phyloP scores from a whole-genome alignment of 2,888 invertebrate species.

The Cryptus viduatorius region DNA sequence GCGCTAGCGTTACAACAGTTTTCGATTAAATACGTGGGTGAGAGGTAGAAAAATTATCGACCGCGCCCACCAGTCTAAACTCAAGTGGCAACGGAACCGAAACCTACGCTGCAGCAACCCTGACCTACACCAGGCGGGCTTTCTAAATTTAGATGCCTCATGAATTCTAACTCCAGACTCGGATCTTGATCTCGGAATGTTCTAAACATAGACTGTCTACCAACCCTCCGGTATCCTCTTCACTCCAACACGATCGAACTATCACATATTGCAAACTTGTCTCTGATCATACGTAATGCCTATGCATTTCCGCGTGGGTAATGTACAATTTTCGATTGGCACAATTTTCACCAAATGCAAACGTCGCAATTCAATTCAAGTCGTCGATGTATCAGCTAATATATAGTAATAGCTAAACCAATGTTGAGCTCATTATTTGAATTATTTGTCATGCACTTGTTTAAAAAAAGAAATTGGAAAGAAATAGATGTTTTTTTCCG shows the following conservation, averaged over 20 bases:
- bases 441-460: no score
- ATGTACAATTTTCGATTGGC: no score
- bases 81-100: neutral
- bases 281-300: neutral
- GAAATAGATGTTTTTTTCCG: neutral
- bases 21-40: neutral
- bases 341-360: no score
- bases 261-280: neutral
- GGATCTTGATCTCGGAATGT: constrained; percentile 10
- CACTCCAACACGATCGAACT: neutral
- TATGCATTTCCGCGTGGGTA: neutral
- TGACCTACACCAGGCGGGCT: neutral
- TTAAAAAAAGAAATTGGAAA: no score
- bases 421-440: no score
- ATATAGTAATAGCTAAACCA: no score
- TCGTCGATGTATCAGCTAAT: no score
- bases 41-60: neutral
- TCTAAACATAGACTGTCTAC: constrained; percentile 4
- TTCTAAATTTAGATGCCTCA: constrained; percentile 9
- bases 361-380: no score
- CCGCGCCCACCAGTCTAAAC: neutral
- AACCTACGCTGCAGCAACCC: constrained; percentile 19
- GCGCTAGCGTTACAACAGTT: neutral
- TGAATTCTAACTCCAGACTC: constrained; percentile 1
- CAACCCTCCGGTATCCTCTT: neutral